Conservation (phyloP, 1,140 invertebrate genomes). For the Euschistus heros region DNA sequence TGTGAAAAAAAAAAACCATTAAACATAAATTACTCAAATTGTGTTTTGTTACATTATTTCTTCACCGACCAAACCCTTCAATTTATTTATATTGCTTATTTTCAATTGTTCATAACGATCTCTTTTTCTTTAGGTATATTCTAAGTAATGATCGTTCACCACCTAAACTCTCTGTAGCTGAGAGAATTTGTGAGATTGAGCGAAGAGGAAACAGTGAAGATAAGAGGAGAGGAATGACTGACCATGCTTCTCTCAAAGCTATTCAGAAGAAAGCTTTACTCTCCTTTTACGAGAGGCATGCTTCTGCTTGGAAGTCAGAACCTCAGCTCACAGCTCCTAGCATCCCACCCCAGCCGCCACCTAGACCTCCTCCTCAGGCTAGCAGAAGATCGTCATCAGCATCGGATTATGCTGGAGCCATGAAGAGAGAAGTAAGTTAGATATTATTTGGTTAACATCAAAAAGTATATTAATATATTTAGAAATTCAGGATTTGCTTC, state of each 20-base stretch:
- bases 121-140: background rate
- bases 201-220: slow-evolving; percentile 33
- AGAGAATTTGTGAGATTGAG: slow-evolving; percentile 63
- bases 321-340: slow-evolving; percentile 40
- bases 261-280: slow-evolving; percentile 78
- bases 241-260: slow-evolving; percentile 59
- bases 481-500: too few relatives aligned
- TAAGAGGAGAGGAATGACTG: slow-evolving; percentile 37
- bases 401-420: slow-evolving; percentile 44
- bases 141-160: slow-evolving; percentile 27
- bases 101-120: background rate
- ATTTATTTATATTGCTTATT: too few relatives aligned
- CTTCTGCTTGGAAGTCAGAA: slow-evolving; percentile 48
- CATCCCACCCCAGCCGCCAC: slow-evolving; percentile 29
- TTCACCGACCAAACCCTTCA: too few relatives aligned
- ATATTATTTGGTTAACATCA: background rate
- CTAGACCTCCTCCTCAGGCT: slow-evolving; percentile 45
- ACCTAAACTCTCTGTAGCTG: slow-evolving; percentile 53
- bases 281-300: slow-evolving; percentile 72
- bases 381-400: slow-evolving; percentile 51
- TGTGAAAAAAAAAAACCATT: too few relatives aligned
- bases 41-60: too few relatives aligned
- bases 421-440: background rate
- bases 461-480: background rate
- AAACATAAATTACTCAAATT: too few relatives aligned